Base-by-base conservation (phyloP, 2,888 invertebrate species). In the Drosophila ustulata region DNA sequence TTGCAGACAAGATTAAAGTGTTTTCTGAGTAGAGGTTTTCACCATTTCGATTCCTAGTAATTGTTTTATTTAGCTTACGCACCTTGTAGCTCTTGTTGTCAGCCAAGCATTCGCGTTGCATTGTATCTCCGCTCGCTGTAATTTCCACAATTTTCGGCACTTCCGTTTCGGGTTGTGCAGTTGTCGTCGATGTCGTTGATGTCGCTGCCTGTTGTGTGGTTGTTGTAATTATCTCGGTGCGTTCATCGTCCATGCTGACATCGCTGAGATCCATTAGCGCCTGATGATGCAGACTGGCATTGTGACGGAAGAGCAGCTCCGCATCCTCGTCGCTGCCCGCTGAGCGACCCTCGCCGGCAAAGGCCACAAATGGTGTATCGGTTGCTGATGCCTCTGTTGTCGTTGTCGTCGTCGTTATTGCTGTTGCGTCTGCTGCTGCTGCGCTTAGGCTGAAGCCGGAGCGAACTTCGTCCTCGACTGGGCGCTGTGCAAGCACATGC, bases 201-300 rank as follows among this genome's bases (percentile, higher is more conserved):
- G 18, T 18, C 18, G 18, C 1, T 18, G 56, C 13, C 59, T 28
- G 45, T 66, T 52, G 43, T 52, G 64, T 39, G 32, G 58, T 5
- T 50, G 65, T 59, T 53, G 67, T 72, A 56, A 63, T 69, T 45
- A 55, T 8, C 25, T 74, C 78, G 53, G 72, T 64, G 13, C 50
- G 75, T 18, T 78, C 83, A 41, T 79, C 95, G 78, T 96, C 95
- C 93, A 96, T 94, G 82, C 94, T 96, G 23, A 96, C 96, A 91
- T 96, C 96, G 90, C 96, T 96, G n/a, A 96, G 93, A 91, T 96
- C 96, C 80, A 90, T 88, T 34, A 90, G 70, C 30, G 89, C 80
- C 32, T 84, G 81, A 26, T 81, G 78, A 37, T 73, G 89, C 77
- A 72, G 74, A 55, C 45, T 75, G 47, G 65, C 69, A 74, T 82